Base-by-base conservation (phyloP, 2,888 invertebrate species). In the Minunthozetes semirufus region DNA sequence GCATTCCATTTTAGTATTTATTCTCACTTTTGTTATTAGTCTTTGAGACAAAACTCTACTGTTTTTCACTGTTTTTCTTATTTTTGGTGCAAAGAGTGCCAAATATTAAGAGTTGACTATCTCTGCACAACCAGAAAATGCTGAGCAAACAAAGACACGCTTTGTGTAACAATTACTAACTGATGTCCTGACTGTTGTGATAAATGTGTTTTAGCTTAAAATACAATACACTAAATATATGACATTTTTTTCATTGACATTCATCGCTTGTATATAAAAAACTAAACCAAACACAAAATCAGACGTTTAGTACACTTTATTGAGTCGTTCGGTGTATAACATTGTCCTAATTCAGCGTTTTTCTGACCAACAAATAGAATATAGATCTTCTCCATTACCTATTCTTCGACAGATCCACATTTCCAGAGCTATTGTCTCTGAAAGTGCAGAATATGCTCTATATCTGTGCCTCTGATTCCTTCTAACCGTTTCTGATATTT, bases 191-290 rank as follows among this genome's bases (percentile, higher is more conserved):
- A 19, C 68, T 42, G 42, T 42, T 68, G 68, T 68, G 42, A 68
- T 68, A 68, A 68, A 68, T 68, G 68, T 68, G 68, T 68, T 46
- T 42, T 46, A 68, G 42, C 42, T 22, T 68, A 68, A 42, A 68
- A 68, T 42, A 68, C 17, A 22, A 19, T 68, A 17, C 38, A 33
- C 38, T 42, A 42, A 68, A 68, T 68, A 68, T 68, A 68, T 68
- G 68, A 42, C 46, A 63, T 63, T 68, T 68, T 59, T 68, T 68
- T 68, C 68, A 68, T 68, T 68, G 68, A 68, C 68, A 68, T 68
- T 68, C 68, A 68, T 68, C 19, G 68, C 15, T 22, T 68, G 33
- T 68, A 68, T 33, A 68, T 19, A 38, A 42, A 42, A 42, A 68
- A 68, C 68, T 22, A 68, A 68, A 42, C 42, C 42, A 68, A n/a